Evolutionary conservation across 2,888 invertebrate species (phyloP).

Genomic region (Megamerina dolium): DNA sequence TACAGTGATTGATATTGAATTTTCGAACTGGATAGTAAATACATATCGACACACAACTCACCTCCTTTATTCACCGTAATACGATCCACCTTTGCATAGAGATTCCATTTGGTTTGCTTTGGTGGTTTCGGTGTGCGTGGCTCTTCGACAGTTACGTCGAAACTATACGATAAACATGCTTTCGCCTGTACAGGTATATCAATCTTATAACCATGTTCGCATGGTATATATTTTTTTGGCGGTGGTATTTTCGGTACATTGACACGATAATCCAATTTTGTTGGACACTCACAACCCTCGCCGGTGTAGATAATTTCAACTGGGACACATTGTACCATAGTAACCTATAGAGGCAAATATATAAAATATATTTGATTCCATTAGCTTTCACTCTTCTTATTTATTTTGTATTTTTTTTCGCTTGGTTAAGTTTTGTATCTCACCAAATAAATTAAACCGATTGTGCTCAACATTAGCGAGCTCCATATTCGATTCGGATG

Average conservation of each 20-base stretch:
- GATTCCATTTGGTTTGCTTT: slow-evolving; percentile 22
- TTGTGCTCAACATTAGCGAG: no score
- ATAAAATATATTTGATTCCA: neutral
- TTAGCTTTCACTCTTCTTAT: no score
- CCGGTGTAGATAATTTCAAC: slow-evolving; percentile 36
- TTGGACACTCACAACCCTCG: slow-evolving; percentile 37
- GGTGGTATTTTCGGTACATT: slow-evolving; percentile 30
- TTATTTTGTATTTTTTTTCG: no score
- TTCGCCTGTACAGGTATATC: slow-evolving; percentile 30
- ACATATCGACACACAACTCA: slow-evolving; percentile 17
- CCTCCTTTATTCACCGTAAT: slow-evolving; percentile 33
- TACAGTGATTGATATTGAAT: no score
- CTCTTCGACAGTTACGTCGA: slow-evolving; percentile 42
- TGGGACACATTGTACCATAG: slow-evolving; percentile 20
- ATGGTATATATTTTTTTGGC: slow-evolving; percentile 16
- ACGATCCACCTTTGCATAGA: slow-evolving; percentile 37
- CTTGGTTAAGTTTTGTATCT: no score
- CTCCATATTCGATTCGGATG: no score
- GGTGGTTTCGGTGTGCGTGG: slow-evolving; percentile 29
- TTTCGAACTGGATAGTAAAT: neutral
- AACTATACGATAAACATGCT: slow-evolving; percentile 35
- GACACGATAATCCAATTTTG: slow-evolving; percentile 32
- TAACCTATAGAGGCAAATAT: slow-evolving; percentile 18
- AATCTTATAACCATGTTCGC: slow-evolving; percentile 36
- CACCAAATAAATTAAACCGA: no score